These are phyloP conservation scores for Hypocryptadius cinnamomeus DNA, from an alignment of 2,113 vertebrate species.

Conservation along the genomic window DNA sequence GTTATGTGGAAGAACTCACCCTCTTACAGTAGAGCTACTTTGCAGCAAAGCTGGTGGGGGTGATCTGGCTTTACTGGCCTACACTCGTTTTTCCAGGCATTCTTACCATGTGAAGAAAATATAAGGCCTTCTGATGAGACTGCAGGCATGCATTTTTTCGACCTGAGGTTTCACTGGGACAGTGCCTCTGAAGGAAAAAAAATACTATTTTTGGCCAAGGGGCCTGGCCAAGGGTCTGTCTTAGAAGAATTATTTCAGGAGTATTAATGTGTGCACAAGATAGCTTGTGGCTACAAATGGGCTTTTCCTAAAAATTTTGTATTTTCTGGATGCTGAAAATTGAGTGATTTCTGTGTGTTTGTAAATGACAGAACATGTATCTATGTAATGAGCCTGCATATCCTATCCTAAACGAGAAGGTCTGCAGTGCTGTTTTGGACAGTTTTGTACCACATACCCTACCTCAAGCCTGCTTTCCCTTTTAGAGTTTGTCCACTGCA, in stretches of 20 bases:
- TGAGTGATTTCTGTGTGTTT: neutral
- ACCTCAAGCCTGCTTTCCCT: neutral
- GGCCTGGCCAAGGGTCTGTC: neutral
- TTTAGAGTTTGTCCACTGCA: neutral
- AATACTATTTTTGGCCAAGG: neutral
- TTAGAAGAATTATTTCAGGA: neutral
- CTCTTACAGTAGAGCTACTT: neutral
- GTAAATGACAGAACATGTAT: neutral
- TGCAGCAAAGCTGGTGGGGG: neutral
- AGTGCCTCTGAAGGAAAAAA: neutral
- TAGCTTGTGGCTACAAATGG: neutral
- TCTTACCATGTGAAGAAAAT: neutral
- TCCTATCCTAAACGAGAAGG: neutral
- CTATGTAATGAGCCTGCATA: neutral
- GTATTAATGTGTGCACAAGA: neutral
- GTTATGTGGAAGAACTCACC: accelerated
- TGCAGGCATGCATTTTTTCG: neutral
- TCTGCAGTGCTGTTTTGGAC: neutral
- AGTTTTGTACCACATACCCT: accelerated
- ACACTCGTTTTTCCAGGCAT: neutral
- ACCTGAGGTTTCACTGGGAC: neutral
- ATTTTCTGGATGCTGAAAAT: neutral
- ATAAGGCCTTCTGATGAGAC: neutral
- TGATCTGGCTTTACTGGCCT: neutral
- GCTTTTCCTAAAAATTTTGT: neutral